Conservation (phyloP, 2,113 vertebrate species). For the Epinephelus moara region DNA sequence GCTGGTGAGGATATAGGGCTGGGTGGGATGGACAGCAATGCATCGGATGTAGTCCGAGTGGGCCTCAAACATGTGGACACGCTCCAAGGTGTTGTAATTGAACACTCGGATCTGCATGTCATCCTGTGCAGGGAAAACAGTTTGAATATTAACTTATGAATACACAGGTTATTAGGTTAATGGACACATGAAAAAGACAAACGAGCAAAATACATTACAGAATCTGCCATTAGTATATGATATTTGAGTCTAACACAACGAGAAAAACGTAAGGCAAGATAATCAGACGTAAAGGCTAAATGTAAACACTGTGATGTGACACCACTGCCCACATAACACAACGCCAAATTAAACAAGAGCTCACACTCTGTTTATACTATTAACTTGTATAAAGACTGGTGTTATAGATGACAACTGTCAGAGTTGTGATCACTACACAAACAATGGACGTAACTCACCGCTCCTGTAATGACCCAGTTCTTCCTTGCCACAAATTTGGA, state of each 20-base stretch:
- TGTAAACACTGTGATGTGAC: not conserved
- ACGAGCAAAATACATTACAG: not conserved
- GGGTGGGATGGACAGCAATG: conserved; percentile 97
- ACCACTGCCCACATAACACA: not conserved
- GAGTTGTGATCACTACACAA: not conserved
- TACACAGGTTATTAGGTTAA: not conserved
- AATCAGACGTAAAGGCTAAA: not conserved
- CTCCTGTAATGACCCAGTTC: conserved; percentile 99
- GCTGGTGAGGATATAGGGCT: conserved; percentile 99
- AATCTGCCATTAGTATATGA: not conserved
- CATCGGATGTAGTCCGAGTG: conserved; percentile 99
- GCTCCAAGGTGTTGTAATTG: conserved; percentile 98
- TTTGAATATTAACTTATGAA: not conserved
- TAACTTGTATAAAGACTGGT: not conserved
- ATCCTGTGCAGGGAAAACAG: conserved; percentile 84
- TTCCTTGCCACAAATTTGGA: conserved; percentile 98
- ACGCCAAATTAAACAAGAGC: not conserved
- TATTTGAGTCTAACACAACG: not conserved
- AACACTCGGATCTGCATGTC: conserved; percentile 99
- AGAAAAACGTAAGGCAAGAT: not conserved
- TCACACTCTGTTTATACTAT: not conserved
- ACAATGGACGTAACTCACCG: conserved; percentile 85
- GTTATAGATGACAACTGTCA: not conserved
- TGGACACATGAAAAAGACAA: not conserved
- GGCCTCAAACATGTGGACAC: conserved; percentile 99